Evolutionary conservation across 2,888 invertebrate genomes (phyloP).

Genomic region (Pegoplata infirma): DNA sequence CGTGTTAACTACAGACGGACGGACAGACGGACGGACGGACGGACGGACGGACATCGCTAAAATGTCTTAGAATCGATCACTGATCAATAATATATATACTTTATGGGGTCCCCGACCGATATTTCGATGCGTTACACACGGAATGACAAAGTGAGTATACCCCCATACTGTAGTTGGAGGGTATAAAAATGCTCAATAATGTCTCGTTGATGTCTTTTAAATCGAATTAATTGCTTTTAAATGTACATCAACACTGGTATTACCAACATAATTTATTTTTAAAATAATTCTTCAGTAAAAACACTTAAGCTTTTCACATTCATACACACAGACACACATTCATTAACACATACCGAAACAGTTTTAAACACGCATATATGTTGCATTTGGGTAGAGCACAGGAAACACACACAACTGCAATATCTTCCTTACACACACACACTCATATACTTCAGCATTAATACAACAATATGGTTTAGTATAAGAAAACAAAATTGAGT

Average conservation of each 20-base stretch:
- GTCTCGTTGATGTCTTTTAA: constrained; percentile 25
- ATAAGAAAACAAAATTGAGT: not conserved
- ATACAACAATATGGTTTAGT: not conserved
- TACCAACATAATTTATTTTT: constrained; percentile 30
- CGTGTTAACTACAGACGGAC: too few relatives aligned
- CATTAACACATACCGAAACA: not conserved
- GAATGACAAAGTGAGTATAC: too few relatives aligned
- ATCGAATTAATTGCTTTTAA: constrained; percentile 36
- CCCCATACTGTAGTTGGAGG: too few relatives aligned
- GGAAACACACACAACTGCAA: constrained; percentile 1
- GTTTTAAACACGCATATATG: too few relatives aligned
- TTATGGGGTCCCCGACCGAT: too few relatives aligned
- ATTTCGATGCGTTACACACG: too few relatives aligned
- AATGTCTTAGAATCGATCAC: too few relatives aligned
- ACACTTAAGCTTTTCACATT: not conserved
- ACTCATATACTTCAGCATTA: too few relatives aligned
- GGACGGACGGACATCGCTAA: too few relatives aligned
- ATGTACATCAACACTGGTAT: constrained; percentile 30
- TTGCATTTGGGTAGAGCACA: too few relatives aligned
- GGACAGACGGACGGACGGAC: too few relatives aligned
- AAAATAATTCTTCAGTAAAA: not conserved
- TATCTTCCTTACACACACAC: not conserved
- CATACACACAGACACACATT: not conserved
- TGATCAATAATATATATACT: too few relatives aligned
- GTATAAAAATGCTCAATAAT: constrained; percentile 7